Conservation (phyloP, 2,888 invertebrate genomes). For the Exephanes ischioxanthus region DNA sequence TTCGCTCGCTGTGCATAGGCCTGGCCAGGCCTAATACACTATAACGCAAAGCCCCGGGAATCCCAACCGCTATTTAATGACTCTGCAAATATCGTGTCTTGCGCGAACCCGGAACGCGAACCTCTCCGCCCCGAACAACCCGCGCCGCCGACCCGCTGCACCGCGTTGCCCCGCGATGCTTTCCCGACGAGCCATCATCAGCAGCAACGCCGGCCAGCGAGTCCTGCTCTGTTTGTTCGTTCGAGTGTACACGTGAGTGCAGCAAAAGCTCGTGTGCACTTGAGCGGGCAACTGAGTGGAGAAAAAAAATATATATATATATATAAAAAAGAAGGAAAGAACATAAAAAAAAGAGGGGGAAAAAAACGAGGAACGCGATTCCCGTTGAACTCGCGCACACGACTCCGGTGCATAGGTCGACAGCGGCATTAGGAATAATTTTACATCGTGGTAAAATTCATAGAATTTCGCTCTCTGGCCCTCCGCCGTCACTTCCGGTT, state of each 20-base stretch:
- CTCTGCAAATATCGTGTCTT: slow-evolving; percentile 80
- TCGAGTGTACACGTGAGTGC: slow-evolving; percentile 48
- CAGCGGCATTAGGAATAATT: not conserved
- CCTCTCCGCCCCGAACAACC: slow-evolving; percentile 21
- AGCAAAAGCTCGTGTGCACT: slow-evolving; percentile 44
- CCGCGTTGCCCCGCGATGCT: slow-evolving; percentile 21
- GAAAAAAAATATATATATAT: not conserved
- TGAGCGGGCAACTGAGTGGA: slow-evolving; percentile 38
- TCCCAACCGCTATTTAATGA: slow-evolving; percentile 81
- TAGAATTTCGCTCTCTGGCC: not conserved
- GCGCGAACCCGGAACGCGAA: slow-evolving; percentile 62
- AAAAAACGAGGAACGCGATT: not conserved
- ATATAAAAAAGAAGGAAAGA: not conserved
- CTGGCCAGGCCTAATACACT: slow-evolving; percentile 42
- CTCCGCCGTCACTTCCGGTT: not conserved
- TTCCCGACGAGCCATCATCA: slow-evolving; percentile 39
- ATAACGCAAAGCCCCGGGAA: slow-evolving; percentile 73
- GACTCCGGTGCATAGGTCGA: not conserved
- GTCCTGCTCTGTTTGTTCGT: slow-evolving; percentile 49
- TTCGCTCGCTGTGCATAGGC: slow-evolving; percentile 33
- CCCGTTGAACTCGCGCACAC: not conserved
- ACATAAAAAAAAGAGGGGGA: slow-evolving; percentile 16
- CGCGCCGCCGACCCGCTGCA: slow-evolving; percentile 33
- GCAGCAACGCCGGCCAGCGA: slow-evolving; percentile 32
- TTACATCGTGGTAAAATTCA: not conserved